phyloP scores from a whole-genome alignment of 2,113 vertebrate genomes.

The Climacteris rufus region DNA sequence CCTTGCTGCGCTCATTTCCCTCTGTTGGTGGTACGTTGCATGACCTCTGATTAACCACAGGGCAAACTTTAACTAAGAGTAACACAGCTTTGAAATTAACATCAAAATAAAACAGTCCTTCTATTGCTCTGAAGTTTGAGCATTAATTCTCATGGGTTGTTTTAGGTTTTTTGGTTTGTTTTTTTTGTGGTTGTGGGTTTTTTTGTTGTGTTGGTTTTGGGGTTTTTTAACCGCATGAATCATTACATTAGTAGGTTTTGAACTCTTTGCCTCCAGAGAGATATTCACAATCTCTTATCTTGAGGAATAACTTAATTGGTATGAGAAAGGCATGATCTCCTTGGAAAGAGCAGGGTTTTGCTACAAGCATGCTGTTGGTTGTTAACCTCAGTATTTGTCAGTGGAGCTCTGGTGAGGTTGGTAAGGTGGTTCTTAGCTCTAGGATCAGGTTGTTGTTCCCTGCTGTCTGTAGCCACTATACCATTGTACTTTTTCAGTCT shows the following conservation, averaged over 20 bases:
- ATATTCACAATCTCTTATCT: background rate
- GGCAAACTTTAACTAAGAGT: background rate
- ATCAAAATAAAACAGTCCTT: background rate
- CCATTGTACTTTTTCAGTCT: background rate
- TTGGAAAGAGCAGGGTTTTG: background rate
- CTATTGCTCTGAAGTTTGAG: background rate
- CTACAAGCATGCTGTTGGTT: background rate
- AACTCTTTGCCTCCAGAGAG: background rate
- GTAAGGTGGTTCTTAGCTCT: background rate
- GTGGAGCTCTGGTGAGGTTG: background rate
- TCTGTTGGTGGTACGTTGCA: background rate
- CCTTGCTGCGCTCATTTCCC: fast-evolving
- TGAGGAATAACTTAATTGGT: background rate
- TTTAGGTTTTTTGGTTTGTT: background rate
- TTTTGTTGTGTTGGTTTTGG: background rate
- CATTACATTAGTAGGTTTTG: background rate
- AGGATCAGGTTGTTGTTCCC: background rate
- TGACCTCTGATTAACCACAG: background rate
- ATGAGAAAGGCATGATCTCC: background rate
- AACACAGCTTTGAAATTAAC: background rate
- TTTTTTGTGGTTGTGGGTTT: background rate
- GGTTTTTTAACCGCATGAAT: background rate
- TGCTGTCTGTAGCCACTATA: background rate
- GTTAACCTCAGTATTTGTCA: background rate
- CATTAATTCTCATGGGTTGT: background rate